Percentiles rank a stretch among this genome's conserved stretches.
Conservation (phyloP, 2,888 invertebrate genomes). For the Amblyjoppa fuscipennis region DNA sequence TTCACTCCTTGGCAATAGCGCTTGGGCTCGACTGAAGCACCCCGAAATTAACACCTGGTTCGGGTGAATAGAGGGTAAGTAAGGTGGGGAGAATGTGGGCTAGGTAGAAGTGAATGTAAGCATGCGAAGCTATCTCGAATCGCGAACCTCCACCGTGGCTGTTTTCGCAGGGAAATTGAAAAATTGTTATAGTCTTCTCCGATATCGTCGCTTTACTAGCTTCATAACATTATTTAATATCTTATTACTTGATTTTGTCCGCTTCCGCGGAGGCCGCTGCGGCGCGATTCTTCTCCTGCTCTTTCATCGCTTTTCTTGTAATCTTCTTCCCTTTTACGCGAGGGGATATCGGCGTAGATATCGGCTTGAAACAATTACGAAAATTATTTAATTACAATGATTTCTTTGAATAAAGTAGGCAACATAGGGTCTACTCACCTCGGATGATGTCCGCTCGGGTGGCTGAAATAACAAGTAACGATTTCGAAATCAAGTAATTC, state of each 20-base stretch:
- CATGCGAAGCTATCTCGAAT: constrained; percentile 58
- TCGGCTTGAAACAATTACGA: not conserved
- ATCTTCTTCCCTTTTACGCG: constrained; percentile 63
- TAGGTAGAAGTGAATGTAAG: constrained; percentile 63
- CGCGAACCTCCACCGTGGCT: constrained; percentile 5
- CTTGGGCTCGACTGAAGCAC: constrained; percentile 64
- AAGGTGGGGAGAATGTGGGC: constrained; percentile 69
- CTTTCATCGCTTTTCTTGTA: constrained; percentile 72
- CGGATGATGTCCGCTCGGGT: constrained; percentile 51
- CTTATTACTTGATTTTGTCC: constrained; percentile 73
- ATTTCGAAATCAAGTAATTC: not conserved
- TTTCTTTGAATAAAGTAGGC: not conserved
- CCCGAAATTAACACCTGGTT: constrained; percentile 66
- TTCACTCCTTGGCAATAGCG: constrained; percentile 35
- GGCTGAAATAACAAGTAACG: constrained; percentile 61
- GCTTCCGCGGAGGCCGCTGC: constrained; percentile 72
- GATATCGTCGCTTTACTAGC: not conserved
- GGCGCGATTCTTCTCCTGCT: constrained; percentile 71
- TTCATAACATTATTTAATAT: not conserved
- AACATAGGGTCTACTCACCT: constrained; percentile 57
- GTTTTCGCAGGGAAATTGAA: not conserved
- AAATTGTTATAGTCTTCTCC: not conserved
- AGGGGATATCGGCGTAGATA: constrained; percentile 34
- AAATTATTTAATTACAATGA: not conserved
- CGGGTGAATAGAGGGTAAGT: constrained; percentile 45